Conservation (phyloP, 2,888 invertebrate species). For the Synanthedon myopaeformis region DNA sequence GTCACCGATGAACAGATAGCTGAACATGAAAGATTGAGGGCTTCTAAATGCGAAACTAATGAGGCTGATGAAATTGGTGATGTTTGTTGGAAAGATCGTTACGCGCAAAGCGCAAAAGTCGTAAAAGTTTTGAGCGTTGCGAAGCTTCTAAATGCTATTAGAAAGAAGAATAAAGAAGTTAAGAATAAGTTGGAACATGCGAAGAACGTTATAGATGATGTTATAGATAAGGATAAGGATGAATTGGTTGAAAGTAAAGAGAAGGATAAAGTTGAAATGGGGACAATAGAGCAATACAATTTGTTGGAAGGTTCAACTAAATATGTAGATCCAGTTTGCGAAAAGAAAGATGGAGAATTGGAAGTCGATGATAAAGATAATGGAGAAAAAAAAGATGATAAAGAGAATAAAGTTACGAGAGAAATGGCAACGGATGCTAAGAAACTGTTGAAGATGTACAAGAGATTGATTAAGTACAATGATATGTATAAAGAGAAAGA, state of each 20-base stretch:
- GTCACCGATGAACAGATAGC: conserved; percentile 30
- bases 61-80: conserved; percentile 9
- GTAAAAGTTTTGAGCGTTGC: conserved; percentile 68
- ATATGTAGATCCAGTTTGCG: conserved; percentile 40
- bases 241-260: not conserved
- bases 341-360: conserved; percentile 8
- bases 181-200: conserved; percentile 46
- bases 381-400: conserved; percentile 8
- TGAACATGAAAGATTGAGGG: conserved; percentile 18
- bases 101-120: conserved; percentile 71
- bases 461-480: conserved; percentile 50
- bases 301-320: conserved; percentile 43
- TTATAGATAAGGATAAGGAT: not conserved
- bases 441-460: conserved; percentile 59
- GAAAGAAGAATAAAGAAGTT: conserved; percentile 68
- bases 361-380: conserved; percentile 9
- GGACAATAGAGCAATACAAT: conserved; percentile 71
- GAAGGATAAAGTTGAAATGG: conserved; percentile 31
- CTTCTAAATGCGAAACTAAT: conserved; percentile 4
- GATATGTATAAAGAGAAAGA: conserved; percentile 36
- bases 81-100: conserved; percentile 71
- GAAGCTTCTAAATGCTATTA: conserved; percentile 69
- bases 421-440: conserved; percentile 59
- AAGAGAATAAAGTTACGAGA: conserved; percentile 11
- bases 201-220: conserved; percentile 10